phyloP scores from a whole-genome alignment of 2,888 invertebrate genomes.

The Temnothorax unifasciatus region DNA sequence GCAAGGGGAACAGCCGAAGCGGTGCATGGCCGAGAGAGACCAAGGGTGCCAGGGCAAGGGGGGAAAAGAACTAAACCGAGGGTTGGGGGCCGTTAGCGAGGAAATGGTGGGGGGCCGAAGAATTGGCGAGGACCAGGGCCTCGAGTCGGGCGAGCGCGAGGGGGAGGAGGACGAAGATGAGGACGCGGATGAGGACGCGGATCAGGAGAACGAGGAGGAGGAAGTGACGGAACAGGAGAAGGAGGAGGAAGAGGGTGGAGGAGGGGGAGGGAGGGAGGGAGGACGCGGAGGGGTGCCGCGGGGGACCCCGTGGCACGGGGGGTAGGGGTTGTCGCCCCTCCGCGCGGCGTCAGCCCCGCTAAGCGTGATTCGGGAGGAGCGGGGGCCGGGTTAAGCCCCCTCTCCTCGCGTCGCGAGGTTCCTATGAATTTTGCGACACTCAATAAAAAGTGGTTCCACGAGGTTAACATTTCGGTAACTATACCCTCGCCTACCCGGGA shows the following conservation, averaged over 20 bases:
- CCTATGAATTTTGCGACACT: conserved; percentile 89
- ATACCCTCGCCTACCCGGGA: conserved; percentile 84
- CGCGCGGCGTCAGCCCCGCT: conserved; percentile 76
- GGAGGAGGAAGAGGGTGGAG: conserved; percentile 53
- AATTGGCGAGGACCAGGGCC: conserved; percentile 83
- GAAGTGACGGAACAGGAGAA: conserved; percentile 68
- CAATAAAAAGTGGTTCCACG: conserved; percentile 89
- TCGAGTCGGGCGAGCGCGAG: conserved; percentile 66
- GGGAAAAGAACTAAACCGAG: conserved; percentile 72
- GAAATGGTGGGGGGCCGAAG: conserved; percentile 81
- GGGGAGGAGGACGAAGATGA: conserved; percentile 69
- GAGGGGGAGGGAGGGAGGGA: conserved; percentile 68
- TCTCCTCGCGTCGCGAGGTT: conserved; percentile 85
- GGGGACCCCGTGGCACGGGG: conserved; percentile 58
- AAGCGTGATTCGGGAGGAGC: conserved; percentile 68
- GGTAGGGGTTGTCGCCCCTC: conserved; percentile 76
- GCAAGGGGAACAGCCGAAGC: conserved; percentile 74
- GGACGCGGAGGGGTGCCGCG: conserved; percentile 68
- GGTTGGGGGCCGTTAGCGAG: conserved; percentile 75
- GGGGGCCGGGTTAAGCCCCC: conserved; percentile 75
- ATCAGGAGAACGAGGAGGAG: conserved; percentile 62
- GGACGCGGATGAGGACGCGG: conserved; percentile 62
- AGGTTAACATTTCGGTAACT: conserved; percentile 88
- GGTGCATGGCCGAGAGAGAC: conserved; percentile 62
- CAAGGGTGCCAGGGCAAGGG: conserved; percentile 59